Conservation (phyloP, 1,140 invertebrate species). For the Laupala kohalensis region DNA sequence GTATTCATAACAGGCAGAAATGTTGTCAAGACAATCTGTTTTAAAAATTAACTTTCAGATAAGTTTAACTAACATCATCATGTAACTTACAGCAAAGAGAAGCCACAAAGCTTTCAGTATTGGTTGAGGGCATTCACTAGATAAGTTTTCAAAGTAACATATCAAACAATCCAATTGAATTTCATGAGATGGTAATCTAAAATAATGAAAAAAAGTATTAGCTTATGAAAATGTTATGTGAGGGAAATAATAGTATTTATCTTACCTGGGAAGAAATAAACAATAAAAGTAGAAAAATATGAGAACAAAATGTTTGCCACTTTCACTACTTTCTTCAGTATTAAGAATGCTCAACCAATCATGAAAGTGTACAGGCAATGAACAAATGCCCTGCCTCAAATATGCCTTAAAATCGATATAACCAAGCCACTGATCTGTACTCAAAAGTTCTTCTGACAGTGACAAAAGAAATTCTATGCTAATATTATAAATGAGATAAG, state of each 20-base stretch:
- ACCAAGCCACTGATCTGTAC: background rate
- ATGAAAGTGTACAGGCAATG: background rate
- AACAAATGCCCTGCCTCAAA: background rate
- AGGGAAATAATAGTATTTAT: background rate
- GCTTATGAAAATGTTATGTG: background rate
- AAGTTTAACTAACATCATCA: no score
- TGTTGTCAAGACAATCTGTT: no score
- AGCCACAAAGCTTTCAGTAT: conserved; percentile 5
- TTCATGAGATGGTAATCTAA: background rate
- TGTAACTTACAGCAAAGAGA: conserved; percentile 1
- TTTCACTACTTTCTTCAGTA: background rate
- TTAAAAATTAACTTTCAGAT: no score
- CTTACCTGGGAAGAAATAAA: background rate
- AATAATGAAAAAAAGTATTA: background rate
- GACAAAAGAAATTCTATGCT: background rate
- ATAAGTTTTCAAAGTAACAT: background rate
- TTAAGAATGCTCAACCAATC: background rate
- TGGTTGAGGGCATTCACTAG: background rate
- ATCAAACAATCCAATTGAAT: background rate
- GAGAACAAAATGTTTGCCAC: background rate
- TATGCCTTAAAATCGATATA: background rate
- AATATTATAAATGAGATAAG: background rate
- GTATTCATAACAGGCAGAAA: no score
- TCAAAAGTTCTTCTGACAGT: background rate
- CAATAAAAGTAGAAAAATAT: background rate